phyloP scores from a whole-genome alignment of 1,140 invertebrate genomes.

The Drosophila ananassae region DNA sequence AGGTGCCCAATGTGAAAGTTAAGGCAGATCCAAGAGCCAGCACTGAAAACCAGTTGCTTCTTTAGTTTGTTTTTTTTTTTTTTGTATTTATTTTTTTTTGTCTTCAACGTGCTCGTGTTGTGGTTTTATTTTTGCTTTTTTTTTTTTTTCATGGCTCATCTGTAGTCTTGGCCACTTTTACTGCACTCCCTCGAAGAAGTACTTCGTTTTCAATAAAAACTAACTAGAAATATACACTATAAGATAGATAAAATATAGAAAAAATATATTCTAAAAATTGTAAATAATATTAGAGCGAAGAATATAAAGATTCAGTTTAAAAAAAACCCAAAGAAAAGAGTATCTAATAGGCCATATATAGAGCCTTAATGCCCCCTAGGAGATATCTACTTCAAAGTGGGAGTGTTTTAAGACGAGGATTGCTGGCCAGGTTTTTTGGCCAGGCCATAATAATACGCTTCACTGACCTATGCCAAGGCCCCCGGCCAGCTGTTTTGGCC shows the following conservation, averaged over 20 bases:
- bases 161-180: constrained; percentile 65
- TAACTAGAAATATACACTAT: not conserved
- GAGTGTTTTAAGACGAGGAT: not conserved
- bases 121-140: constrained; percentile 21
- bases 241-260: not conserved
- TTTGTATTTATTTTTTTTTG: not conserved
- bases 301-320: too few species aligned
- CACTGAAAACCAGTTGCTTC: constrained; percentile 62
- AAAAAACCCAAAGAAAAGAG: too few species aligned
- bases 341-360: too few species aligned
- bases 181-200: constrained; percentile 45
- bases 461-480: constrained; percentile 76
- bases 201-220: too few species aligned
- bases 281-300: too few species aligned
- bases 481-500: constrained; percentile 14
- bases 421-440: not conserved
- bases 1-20: constrained; percentile 81
- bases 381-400: not conserved
- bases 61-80: constrained; percentile 12
- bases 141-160: constrained; percentile 52
- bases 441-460: constrained; percentile 47
- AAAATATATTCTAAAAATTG: not conserved
- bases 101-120: constrained; percentile 18
- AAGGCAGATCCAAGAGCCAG: constrained; percentile 48
- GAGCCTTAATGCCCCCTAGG: not conserved